Percentiles rank a stretch among this genome's conserved stretches.
Evolutionary conservation across 2,113 vertebrate genomes (phyloP).

Genomic region (Corynorhinus townsendii): DNA sequence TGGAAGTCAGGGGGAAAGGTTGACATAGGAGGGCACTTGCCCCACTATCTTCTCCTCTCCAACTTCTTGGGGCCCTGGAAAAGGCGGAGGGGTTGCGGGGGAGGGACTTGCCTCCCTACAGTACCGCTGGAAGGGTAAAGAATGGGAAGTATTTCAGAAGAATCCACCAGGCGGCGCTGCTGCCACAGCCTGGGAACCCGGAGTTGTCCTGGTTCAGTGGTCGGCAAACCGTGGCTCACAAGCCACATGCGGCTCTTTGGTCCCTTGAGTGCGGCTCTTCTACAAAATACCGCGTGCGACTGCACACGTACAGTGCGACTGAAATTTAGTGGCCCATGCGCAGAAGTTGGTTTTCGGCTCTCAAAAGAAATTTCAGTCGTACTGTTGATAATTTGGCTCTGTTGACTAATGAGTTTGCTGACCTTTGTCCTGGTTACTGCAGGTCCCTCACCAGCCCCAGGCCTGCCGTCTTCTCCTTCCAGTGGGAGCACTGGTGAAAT

Average conservation of each 20-base stretch:
- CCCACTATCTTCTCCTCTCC: no score
- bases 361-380: no score
- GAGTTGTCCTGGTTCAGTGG: not conserved
- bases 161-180: constrained; percentile 39
- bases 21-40: not conserved
- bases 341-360: no score
- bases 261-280: no score
- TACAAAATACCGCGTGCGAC: no score
- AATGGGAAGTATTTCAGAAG: not conserved
- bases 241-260: no score
- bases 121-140: fast-evolving
- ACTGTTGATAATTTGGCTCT: no score
- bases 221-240: no score
- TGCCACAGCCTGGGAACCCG: not conserved
- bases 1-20: not conserved
- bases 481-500: not conserved
- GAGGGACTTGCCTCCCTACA: fast-evolving
- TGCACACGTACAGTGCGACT: no score
- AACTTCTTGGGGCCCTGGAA: not conserved
- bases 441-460: fast-evolving
- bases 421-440: no score
- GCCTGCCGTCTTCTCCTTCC: not conserved
- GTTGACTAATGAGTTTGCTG: no score
- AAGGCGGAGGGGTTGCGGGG: fast-evolving
- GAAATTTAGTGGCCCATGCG: no score